phyloP scores from a whole-genome alignment of 2,888 invertebrate genomes.

The Odontocerum albicorne region DNA sequence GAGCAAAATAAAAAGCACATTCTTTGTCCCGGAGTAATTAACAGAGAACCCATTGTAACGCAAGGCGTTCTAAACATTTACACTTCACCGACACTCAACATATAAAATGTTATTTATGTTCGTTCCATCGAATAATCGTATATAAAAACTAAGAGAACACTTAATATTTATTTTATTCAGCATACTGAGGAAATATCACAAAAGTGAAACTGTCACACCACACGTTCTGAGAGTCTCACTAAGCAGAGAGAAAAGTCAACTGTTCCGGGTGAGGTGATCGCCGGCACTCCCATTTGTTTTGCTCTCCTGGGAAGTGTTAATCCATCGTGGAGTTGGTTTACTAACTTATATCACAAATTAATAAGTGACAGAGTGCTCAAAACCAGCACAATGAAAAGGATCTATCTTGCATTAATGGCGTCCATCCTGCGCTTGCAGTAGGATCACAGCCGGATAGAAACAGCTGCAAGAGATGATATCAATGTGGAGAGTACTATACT shows the following conservation, averaged over 20 bases:
- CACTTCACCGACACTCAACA: constrained; percentile 19
- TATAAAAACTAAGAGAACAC: constrained; percentile 19
- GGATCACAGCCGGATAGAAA: constrained; percentile 56
- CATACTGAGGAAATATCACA: constrained; percentile 29
- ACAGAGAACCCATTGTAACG: constrained; percentile 26
- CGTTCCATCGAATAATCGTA: constrained; percentile 17
- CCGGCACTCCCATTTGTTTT: constrained; percentile 29
- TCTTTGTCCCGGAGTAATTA: constrained; percentile 30
- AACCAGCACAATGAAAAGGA: constrained; percentile 48
- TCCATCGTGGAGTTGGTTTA: constrained; percentile 18
- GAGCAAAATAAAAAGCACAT: constrained; percentile 24
- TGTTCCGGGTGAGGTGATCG: constrained; percentile 27
- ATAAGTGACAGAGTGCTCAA: constrained; percentile 38
- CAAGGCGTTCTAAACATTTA: constrained; percentile 20
- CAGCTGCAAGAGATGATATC: constrained; percentile 61
- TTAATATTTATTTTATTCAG: constrained; percentile 25
- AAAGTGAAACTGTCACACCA: constrained; percentile 41
- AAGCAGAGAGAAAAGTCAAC: constrained; percentile 27
- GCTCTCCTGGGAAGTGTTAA: constrained; percentile 15
- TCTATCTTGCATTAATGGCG: constrained; percentile 58
- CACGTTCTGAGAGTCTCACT: constrained; percentile 40
- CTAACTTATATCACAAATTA: constrained; percentile 21
- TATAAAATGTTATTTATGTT: constrained; percentile 12
- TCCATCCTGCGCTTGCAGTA: constrained; percentile 59
- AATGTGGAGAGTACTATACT: constrained; percentile 52